Evolutionary conservation across 2,797 vertebrate genomes (phyloP).

Genomic region (Rachycentron canadum): DNA sequence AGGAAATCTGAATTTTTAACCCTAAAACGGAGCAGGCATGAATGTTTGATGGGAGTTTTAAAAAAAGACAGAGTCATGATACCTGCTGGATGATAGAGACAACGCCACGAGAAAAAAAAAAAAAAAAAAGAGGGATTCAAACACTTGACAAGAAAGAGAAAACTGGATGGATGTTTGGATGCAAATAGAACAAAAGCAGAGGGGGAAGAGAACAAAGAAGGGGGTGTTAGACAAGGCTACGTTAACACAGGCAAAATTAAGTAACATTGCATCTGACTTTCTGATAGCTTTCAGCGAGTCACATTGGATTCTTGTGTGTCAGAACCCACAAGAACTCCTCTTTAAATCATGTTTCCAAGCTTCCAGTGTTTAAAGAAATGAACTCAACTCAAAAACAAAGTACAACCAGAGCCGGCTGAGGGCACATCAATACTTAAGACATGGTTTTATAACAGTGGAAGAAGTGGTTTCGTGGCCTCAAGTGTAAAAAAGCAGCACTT

Average conservation of each 20-base stretch:
- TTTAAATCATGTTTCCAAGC: neutral
- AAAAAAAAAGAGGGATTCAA: neutral
- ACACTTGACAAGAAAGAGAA: neutral
- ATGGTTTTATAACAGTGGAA: neutral
- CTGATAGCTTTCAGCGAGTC: neutral
- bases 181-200: neutral
- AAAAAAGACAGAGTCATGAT: constrained; percentile 40
- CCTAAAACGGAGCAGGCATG: constrained; percentile 54
- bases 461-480: constrained; percentile 18
- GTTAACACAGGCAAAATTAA: neutral
- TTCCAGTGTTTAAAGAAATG: neutral
- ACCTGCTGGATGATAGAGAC: constrained; percentile 17
- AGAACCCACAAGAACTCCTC: neutral
- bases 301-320: no score
- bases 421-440: neutral
- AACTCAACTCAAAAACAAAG: neutral
- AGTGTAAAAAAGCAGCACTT: constrained; percentile 25
- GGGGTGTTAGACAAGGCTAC: neutral
- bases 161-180: neutral
- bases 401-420: neutral
- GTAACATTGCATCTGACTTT: neutral
- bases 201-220: neutral
- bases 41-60: constrained; percentile 67
- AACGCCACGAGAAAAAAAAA: neutral
- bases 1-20: constrained; percentile 63